These are phyloP conservation scores for Stramonita haemastoma DNA, from an alignment of 2,888 invertebrate species.

Conservation along the genomic window DNA sequence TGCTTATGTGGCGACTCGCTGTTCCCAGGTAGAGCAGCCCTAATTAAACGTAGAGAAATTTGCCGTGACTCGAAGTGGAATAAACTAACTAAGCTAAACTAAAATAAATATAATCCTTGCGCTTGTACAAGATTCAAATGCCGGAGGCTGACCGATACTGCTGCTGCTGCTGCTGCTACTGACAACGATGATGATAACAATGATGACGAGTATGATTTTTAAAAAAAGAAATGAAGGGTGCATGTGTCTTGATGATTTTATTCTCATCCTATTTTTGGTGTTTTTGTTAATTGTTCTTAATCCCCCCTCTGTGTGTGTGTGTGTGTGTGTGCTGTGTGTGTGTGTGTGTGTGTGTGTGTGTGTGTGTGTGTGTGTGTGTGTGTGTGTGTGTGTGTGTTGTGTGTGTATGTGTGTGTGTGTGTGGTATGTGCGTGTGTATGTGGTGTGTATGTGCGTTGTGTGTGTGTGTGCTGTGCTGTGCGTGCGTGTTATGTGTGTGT, in stretches of 20 bases:
- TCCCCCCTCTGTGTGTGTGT: background rate
- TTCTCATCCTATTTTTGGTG: background rate
- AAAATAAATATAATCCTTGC: too few relatives aligned
- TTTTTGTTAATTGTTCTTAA: background rate
- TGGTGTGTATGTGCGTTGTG: background rate
- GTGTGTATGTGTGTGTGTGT: background rate
- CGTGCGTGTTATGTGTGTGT: background rate
- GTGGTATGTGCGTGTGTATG: too few relatives aligned
- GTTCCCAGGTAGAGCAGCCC: too few relatives aligned
- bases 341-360: constrained; percentile 3
- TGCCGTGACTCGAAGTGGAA: too few relatives aligned
- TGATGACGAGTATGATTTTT: background rate
- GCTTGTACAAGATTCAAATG: too few relatives aligned
- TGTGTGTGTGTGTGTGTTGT: background rate
- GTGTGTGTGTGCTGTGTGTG: background rate
- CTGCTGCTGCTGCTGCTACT: background rate
- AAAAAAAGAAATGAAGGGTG: background rate
- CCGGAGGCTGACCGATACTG: background rate
- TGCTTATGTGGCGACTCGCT: too few relatives aligned
- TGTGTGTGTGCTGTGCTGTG: background rate
- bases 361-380: constrained; percentile 17
- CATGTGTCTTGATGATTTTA: background rate
- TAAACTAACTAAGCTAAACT: too few relatives aligned
- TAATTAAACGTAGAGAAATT: too few relatives aligned
- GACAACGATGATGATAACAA: too few relatives aligned